Conservation (phyloP, 2,888 invertebrate species). For the Blera fallax region DNA sequence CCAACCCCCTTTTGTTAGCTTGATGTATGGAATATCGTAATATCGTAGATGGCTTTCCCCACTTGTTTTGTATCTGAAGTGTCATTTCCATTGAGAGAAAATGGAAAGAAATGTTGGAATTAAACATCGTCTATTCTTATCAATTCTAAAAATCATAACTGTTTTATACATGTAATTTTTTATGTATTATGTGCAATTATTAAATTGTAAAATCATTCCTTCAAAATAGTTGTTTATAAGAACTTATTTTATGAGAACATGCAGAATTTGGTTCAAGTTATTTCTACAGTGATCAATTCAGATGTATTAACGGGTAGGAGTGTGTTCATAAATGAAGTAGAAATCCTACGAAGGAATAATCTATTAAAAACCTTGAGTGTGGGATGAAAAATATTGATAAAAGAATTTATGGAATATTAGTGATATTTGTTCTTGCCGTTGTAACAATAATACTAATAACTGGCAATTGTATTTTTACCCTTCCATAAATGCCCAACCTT, state of each 20-base stretch:
- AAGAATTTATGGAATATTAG: no score
- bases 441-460: no score
- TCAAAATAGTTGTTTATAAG: not conserved
- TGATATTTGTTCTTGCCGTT: no score
- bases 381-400: no score
- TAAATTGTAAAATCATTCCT: not conserved
- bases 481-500: no score
- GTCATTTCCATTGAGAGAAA: not conserved
- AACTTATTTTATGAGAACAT: not conserved
- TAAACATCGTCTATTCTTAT: no score
- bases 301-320: no score
- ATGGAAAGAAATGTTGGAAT: no score
- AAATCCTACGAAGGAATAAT: no score
- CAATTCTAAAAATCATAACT: no score
- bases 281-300: not conserved
- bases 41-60: conserved; percentile 17
- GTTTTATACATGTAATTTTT: not conserved
- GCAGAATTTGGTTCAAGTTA: not conserved
- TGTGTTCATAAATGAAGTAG: not conserved
- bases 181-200: not conserved
- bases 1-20: conserved; percentile 12
- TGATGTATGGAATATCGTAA: conserved; percentile 38
- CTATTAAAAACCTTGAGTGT: no score
- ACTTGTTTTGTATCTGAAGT: not conserved
- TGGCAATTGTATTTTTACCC: no score